Evolutionary conservation across 1,140 invertebrate genomes (phyloP), one percentile per base, ranked within the genome.

Genomic region (Lasioglossum albipes): DNA sequence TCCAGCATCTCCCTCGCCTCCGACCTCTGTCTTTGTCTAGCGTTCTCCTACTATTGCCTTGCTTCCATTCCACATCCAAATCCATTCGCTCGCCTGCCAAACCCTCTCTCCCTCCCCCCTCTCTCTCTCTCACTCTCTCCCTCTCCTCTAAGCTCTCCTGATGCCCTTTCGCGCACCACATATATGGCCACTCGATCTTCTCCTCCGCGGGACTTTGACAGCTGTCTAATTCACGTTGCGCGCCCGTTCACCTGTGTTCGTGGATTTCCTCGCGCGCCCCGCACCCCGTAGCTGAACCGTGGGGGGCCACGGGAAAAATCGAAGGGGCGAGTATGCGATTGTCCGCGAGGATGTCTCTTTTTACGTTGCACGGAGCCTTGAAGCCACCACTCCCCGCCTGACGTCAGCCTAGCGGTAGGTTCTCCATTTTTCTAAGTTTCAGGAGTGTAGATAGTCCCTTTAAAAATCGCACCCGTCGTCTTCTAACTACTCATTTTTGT

Each of bases 161-260:
- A 86, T 86, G 87, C 87, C 84, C 87, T 88, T 88, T 88, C 86
- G 87, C 87, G 84, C 83, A 84, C 87, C 84, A 84, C 87, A 88
- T 87, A 88, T 88, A 88, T 86, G 87, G 79, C 69, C 84, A 86
- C 87, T 88, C 87, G 84, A 84, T 88, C 87, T 88, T 88, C 87
- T 79, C 87, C 79, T 75, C 66, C 86, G 84, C 84, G 80, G 81
- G 70, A 85, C 87, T 88, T 88, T 88, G 87, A 88, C 87, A 88
- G 87, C 87, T 88, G 87, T 88, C 87, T 88, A 88, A 86, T 86
- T 88, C 86, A 88, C 87, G 86, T 85, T 84, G 75, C 86, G 66
- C 83, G 68, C 79, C 77, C 74, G 84, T 81, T 86, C 82, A 85
- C 83, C 82, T 88, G 79, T 78, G 61, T 82, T 73, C 77, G 77